Percentiles rank a stretch among this genome's conserved stretches.
Evolutionary conservation across 92 coral and sea anemone species (phyloP).

Genomic region (Nematostella vectensis): DNA sequence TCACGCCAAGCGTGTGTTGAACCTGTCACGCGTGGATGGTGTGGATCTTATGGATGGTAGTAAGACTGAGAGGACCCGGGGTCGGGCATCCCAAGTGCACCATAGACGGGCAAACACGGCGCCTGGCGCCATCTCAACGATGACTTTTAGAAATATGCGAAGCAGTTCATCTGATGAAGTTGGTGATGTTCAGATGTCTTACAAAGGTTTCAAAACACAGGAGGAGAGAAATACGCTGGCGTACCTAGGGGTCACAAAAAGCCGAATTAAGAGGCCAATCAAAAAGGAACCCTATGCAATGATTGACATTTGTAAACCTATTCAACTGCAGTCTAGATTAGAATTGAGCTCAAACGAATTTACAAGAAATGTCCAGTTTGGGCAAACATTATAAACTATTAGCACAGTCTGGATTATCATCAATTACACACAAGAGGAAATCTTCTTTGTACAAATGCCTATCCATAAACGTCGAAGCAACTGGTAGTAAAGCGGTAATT

Average conservation of each 20-base stretch:
- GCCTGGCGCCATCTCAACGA: not conserved
- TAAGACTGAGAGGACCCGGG: not conserved
- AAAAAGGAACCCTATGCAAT: not conserved
- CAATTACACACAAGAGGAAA: no score
- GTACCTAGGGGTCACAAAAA: slow-evolving; percentile 18
- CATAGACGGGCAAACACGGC: not conserved
- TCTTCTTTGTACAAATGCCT: no score
- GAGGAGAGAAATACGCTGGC: slow-evolving; percentile 39
- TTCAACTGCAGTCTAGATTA: slow-evolving; percentile 22
- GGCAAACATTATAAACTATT: no score
- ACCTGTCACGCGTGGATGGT: not conserved
- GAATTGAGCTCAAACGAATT: no score
- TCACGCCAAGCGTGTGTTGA: not conserved
- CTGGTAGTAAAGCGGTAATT: no score
- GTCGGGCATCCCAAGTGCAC: not conserved
- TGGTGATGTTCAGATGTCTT: slow-evolving; percentile 12
- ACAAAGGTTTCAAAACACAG: slow-evolving; percentile 41
- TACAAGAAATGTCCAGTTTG: no score
- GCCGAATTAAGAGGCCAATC: slow-evolving; percentile 9
- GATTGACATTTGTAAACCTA: slow-evolving; percentile 36
- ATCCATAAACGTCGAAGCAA: no score
- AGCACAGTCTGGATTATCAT: no score
- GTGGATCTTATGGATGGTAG: not conserved
- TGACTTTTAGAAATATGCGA: not conserved
- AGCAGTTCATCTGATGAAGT: not conserved